Evolutionary conservation across 2,797 vertebrate genomes (phyloP).

Genomic region (Podarcis siculus): DNA sequence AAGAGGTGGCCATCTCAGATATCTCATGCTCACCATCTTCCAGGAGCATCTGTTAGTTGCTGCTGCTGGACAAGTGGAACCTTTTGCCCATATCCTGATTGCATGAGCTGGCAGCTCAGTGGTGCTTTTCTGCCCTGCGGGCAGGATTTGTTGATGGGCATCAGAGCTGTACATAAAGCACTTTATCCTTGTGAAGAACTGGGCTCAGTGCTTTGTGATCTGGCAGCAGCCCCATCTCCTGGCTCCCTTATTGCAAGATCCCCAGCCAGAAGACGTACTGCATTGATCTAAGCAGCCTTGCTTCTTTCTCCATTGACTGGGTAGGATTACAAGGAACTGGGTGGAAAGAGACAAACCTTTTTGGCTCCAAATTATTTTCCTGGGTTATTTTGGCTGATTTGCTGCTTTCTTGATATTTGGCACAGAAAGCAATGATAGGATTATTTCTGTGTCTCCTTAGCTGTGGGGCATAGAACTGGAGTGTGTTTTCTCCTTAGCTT

Average conservation of each 20-base stretch:
- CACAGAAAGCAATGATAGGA: background rate
- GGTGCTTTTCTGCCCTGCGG: too few species aligned
- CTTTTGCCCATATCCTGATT: too few species aligned
- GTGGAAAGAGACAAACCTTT: conserved; percentile 9
- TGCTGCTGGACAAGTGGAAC: too few species aligned
- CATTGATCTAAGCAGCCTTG: conserved; percentile 22
- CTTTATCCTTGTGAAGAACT: conserved; percentile 36
- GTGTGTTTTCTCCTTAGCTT: background rate
- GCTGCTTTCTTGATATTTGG: conserved; percentile 38
- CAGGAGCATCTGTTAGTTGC: too few species aligned
- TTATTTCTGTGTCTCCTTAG: background rate
- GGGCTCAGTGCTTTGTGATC: conserved; percentile 29
- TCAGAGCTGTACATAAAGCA: background rate
- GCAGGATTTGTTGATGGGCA: background rate
- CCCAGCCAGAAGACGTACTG: conserved; percentile 44
- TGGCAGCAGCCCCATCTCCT: conserved; percentile 58
- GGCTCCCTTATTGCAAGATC: conserved; percentile 22
- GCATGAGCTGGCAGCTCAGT: too few species aligned
- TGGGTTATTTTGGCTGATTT: conserved; percentile 1
- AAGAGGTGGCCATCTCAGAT: too few species aligned
- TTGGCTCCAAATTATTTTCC: conserved; percentile 17
- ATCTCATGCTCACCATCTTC: too few species aligned
- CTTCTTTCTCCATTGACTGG: conserved; percentile 67
- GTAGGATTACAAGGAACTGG: conserved; percentile 62
- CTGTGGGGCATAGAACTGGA: background rate